Percentiles rank a stretch among this genome's conserved stretches.
Conservation (phyloP, 2,797 vertebrate species). For the Pseudochromis fuscus region DNA sequence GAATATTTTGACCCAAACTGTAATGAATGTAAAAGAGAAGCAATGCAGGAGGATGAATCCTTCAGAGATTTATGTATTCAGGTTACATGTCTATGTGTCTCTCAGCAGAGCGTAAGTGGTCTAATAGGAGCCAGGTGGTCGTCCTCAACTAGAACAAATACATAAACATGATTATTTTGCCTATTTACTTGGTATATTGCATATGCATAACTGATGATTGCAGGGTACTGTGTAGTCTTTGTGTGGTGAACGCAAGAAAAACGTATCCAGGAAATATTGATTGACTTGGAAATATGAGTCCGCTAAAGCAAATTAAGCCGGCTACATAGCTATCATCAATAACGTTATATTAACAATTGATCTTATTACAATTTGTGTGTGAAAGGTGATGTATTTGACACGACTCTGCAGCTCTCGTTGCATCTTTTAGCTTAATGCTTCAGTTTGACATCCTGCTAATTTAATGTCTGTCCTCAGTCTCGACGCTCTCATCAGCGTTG, state of each 20-base stretch:
- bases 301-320: conserved; percentile 11
- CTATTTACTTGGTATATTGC: not conserved
- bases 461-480: conserved; percentile 1
- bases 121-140: conserved; percentile 3
- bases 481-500: not conserved
- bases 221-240: conserved; percentile 1
- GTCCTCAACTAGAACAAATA: not conserved
- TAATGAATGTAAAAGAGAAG: conserved; percentile 15
- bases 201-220: not conserved
- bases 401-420: not conserved
- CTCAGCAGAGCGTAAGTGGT: not conserved
- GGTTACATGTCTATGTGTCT: conserved; percentile 7
- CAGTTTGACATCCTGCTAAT: no score
- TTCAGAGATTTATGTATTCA: conserved; percentile 36
- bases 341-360: conserved; percentile 1
- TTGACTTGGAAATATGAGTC: not conserved
- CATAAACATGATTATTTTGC: not conserved
- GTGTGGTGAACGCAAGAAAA: not conserved
- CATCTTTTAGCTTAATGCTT: no score
- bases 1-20: not conserved
- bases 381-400: not conserved
- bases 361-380: not conserved
- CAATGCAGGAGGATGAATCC: conserved; percentile 2
- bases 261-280: conserved; percentile 11
- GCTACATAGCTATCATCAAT: conserved; percentile 8